Percentiles rank a stretch among this genome's conserved stretches.
Evolutionary conservation across 2,113 vertebrate genomes (phyloP).

Genomic region (Phyllostomus hastatus): DNA sequence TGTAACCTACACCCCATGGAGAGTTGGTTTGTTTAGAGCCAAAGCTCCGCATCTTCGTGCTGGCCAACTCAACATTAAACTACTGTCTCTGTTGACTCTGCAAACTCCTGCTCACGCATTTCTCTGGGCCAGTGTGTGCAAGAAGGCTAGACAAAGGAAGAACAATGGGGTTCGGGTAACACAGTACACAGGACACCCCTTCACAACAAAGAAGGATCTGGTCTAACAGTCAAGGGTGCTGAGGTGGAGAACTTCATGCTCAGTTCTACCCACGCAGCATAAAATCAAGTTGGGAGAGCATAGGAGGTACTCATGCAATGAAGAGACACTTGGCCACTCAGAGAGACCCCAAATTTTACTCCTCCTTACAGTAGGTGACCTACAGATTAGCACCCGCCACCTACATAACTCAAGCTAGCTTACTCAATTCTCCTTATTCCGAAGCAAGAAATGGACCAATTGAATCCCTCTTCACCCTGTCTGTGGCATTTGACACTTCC

Average conservation of each 20-base stretch:
- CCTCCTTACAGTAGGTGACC: neutral
- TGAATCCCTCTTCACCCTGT: neutral
- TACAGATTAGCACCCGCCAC: neutral
- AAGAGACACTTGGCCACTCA: neutral
- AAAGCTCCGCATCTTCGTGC: neutral
- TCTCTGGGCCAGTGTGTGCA: neutral
- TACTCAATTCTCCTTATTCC: neutral
- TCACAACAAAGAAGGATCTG: neutral
- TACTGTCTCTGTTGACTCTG: neutral
- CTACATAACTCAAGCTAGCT: neutral
- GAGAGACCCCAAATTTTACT: neutral
- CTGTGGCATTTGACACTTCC: neutral
- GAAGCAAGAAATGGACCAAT: neutral
- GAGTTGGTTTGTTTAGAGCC: neutral
- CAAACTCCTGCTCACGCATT: neutral
- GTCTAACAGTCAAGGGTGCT: neutral
- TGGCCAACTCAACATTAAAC: neutral
- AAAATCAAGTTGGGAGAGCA: accelerated
- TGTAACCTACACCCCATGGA: neutral
- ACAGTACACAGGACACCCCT: too few species aligned
- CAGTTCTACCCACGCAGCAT: accelerated
- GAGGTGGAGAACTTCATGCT: neutral
- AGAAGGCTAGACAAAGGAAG: neutral
- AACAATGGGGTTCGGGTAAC: neutral
- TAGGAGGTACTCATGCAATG: too few species aligned